A percentile compares a stretch with the other conserved stretches of the same genome.
These are phyloP conservation scores for Scrobipalpa atriplicella DNA, from an alignment of 2,888 invertebrate genomes.

Conservation along the genomic window DNA sequence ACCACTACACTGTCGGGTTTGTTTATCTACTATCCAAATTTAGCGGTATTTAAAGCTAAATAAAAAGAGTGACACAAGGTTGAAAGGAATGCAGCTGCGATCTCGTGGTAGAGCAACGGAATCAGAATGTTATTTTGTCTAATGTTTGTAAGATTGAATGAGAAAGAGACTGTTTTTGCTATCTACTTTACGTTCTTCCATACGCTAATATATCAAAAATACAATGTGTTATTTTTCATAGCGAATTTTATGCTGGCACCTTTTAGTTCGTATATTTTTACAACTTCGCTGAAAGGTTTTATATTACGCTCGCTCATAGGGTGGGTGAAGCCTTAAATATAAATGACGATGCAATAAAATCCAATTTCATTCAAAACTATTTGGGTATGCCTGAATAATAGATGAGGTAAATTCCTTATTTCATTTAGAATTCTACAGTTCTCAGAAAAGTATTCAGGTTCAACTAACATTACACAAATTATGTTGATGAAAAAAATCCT, in stretches of 20 bases:
- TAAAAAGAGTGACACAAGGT: too few relatives aligned
- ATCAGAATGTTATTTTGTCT: background rate
- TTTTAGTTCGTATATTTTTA: conserved; percentile 20
- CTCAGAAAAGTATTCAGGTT: conserved; percentile 16
- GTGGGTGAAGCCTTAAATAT: conserved; percentile 8
- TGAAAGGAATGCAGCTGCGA: too few relatives aligned
- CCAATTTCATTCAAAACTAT: background rate
- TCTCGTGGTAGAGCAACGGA: too few relatives aligned
- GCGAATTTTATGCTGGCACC: conserved; percentile 16
- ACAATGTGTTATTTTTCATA: conserved; percentile 11
- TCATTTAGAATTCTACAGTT: conserved; percentile 17
- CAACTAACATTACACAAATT: conserved; percentile 35
- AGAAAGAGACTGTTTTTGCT: background rate
- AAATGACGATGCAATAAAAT: conserved; percentile 19
- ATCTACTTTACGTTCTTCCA: background rate
- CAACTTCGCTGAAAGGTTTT: conserved; percentile 19
- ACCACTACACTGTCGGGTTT: too few relatives aligned
- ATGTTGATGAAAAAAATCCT: conserved; percentile 36
- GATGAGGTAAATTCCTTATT: background rate
- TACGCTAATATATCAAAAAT: background rate
- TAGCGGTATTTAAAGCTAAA: too few relatives aligned
- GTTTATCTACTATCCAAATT: too few relatives aligned
- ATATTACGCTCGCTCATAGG: background rate
- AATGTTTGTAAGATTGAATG: background rate
- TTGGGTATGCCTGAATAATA: background rate